Percentiles rank a stretch among this genome's conserved stretches.
Evolutionary conservation across 2,113 vertebrate genomes (phyloP).

Genomic region (Marmota flaviventris): DNA sequence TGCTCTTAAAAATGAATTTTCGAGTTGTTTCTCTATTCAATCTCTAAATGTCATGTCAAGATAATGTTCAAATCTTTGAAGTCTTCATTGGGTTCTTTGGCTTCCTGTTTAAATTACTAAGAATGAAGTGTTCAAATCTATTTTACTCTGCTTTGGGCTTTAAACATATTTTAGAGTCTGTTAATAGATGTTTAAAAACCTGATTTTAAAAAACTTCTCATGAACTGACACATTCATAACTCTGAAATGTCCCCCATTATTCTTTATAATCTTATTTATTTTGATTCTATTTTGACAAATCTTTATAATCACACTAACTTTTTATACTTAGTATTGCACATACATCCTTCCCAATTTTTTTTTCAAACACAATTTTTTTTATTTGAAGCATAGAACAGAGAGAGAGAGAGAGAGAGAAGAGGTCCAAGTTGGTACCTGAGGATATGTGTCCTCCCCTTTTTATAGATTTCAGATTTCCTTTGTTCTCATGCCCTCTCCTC

Average conservation of each 20-base stretch:
- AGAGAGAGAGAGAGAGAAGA: too few species aligned
- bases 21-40: background rate
- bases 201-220: background rate
- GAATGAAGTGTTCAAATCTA: background rate
- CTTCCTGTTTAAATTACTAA: background rate
- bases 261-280: background rate
- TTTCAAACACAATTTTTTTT: too few species aligned
- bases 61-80: background rate
- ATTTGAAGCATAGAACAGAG: too few species aligned
- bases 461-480: too few species aligned
- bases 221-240: background rate
- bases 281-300: background rate
- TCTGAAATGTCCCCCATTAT: background rate
- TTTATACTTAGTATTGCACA: background rate
- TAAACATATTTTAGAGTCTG: background rate
- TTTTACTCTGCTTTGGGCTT: background rate
- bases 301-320: background rate
- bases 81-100: background rate
- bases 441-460: too few species aligned
- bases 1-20: too few species aligned
- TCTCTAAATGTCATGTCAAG: background rate
- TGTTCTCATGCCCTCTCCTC: too few species aligned
- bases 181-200: background rate
- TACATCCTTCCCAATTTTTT: too few species aligned
- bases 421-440: too few species aligned